Evolutionary conservation across 2,113 vertebrate species (phyloP).

Genomic region (Erinaceus europaeus): DNA sequence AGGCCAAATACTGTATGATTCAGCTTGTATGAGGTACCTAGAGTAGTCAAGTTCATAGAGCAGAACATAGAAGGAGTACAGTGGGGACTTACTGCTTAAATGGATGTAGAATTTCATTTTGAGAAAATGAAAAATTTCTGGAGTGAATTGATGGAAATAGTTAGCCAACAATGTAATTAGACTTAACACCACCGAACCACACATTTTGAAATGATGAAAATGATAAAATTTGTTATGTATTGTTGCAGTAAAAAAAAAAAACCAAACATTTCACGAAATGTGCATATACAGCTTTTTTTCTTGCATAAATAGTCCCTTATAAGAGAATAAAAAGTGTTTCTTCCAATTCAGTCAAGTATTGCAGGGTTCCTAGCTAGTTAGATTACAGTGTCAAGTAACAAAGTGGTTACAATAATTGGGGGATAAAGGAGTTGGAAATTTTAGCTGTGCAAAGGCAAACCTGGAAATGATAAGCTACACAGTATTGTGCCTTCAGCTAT

Average conservation of each 20-base stretch:
- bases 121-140: background rate
- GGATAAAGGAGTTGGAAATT: background rate
- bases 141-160: background rate
- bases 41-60: background rate
- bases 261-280: background rate
- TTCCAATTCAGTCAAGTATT: background rate
- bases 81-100: background rate
- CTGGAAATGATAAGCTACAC: background rate
- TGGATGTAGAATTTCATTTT: background rate
- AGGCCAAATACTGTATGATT: background rate
- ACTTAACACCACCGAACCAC: background rate
- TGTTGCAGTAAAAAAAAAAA: background rate
- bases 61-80: background rate
- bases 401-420: background rate
- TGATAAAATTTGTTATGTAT: background rate
- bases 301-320: background rate
- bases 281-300: background rate
- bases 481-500: background rate
- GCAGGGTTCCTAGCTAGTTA: background rate
- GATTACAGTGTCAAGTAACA: background rate
- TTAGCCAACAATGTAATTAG: background rate
- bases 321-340: background rate
- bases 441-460: background rate
- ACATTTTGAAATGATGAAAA: background rate
- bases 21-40: background rate